Percentiles rank a stretch among this genome's conserved stretches.
phyloP scores from a whole-genome alignment of 2,888 invertebrate species.

The Lithophane ornitopus region DNA sequence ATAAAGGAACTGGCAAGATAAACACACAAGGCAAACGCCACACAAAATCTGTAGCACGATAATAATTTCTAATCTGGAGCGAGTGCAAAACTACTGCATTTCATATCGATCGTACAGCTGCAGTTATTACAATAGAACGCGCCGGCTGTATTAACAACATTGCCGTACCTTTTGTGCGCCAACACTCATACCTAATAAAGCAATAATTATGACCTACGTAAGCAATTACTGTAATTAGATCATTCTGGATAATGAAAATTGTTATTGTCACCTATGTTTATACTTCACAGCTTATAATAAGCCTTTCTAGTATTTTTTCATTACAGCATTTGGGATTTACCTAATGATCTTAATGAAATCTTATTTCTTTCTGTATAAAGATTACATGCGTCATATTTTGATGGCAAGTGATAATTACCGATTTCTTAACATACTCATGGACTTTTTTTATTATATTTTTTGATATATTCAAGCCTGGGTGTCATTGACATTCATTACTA shows the following conservation, averaged over 20 bases:
- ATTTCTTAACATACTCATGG: not conserved
- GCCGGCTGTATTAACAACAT: conserved; percentile 52
- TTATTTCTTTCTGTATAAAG: not conserved
- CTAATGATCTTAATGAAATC: not conserved
- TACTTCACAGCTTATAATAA: conserved; percentile 4
- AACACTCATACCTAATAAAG: conserved; percentile 38
- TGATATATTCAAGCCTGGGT: conserved; percentile 21
- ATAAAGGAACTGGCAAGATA: conserved; percentile 40
- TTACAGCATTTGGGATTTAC: not conserved
- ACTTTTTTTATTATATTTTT: conserved; percentile 18
- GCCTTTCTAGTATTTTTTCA: not conserved
- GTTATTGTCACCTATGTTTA: conserved; percentile 25
- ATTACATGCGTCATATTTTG: not conserved
- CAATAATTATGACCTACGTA: conserved; percentile 39
- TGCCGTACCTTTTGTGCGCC: conserved; percentile 44
- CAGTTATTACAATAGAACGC: conserved; percentile 67
- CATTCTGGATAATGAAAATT: conserved; percentile 7
- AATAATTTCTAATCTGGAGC: conserved; percentile 60
- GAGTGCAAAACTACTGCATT: conserved; percentile 57
- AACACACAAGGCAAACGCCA: conserved; percentile 40
- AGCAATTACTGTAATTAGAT: conserved; percentile 48
- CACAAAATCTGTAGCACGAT: conserved; percentile 44
- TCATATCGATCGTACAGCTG: conserved; percentile 75
- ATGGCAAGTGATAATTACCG: not conserved
- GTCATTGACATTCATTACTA: conserved; percentile 39